Conservation (phyloP, 2,888 invertebrate species). For the Belgica antarctica region DNA sequence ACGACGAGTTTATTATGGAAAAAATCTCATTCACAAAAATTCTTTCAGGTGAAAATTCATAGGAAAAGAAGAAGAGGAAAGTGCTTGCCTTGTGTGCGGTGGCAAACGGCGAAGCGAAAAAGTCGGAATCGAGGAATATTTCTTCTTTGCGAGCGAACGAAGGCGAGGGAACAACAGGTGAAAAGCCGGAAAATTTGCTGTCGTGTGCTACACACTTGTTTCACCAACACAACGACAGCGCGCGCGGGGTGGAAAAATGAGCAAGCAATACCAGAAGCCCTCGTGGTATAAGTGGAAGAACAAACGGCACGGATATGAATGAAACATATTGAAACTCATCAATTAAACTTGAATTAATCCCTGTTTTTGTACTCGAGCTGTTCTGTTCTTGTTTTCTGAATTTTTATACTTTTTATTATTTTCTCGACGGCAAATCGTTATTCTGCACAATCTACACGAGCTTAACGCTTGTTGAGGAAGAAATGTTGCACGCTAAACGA, state of each 20-base stretch:
- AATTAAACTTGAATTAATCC: constrained; percentile 15
- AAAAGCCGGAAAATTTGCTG: constrained; percentile 21
- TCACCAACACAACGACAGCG: not conserved
- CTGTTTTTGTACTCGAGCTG: not conserved
- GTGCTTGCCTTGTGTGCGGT: not conserved
- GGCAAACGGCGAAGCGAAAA: not conserved
- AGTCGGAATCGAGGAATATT: not conserved
- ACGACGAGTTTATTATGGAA: not conserved
- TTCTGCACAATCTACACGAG: too few species aligned
- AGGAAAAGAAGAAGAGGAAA: not conserved
- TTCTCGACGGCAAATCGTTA: too few species aligned
- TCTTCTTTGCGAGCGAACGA: not conserved
- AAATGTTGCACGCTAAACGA: not conserved
- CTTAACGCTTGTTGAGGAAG: not conserved
- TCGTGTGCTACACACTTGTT: not conserved
- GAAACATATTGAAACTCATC: constrained; percentile 7
- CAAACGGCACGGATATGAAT: constrained; percentile 2
- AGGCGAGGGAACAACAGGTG: constrained; percentile 25
- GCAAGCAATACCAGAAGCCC: too few species aligned
- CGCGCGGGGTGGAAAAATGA: constrained; percentile 1
- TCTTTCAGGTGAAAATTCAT: not conserved
- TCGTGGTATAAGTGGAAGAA: not conserved
- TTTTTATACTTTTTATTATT: not conserved
- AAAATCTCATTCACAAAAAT: constrained; percentile 5
- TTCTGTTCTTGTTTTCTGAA: not conserved